A percentile compares a stretch with the other conserved stretches of the same genome.
These are phyloP conservation scores for Chaetorhynchus papuensis DNA, from an alignment of 2,113 vertebrate genomes.

Conservation along the genomic window DNA sequence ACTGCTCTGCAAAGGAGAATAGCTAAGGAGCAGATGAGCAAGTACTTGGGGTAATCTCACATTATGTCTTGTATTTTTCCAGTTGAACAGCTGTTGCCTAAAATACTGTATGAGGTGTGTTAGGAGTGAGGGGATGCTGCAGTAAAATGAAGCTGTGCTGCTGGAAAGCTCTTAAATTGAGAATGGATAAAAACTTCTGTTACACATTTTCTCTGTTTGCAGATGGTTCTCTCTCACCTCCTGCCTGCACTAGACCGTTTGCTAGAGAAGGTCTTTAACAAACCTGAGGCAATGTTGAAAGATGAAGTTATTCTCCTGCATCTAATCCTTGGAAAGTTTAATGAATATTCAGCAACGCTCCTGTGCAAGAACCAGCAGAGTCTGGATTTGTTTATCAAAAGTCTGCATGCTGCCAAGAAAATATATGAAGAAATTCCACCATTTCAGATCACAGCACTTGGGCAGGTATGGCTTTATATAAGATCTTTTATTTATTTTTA, in stretches of 20 bases:
- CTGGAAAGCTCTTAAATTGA: not conserved
- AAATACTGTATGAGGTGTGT: not conserved
- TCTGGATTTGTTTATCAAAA: conserved; percentile 82
- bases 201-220: not conserved
- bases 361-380: conserved; percentile 76
- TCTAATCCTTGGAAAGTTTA: conserved; percentile 83
- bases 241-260: conserved; percentile 80
- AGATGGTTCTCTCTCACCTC: conserved; percentile 80
- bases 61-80: not conserved
- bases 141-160: not conserved
- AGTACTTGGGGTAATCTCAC: not conserved
- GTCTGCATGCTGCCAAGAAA: conserved; percentile 71
- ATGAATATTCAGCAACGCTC: conserved; percentile 79
- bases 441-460: conserved; percentile 84
- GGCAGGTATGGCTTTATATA: conserved; percentile 77
- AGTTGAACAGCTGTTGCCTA: not conserved
- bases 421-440: conserved; percentile 70
- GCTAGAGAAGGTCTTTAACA: conserved; percentile 75
- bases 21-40: not conserved
- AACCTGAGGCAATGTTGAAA: conserved; percentile 69
- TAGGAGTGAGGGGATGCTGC: not conserved
- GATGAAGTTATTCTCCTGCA: conserved; percentile 80
- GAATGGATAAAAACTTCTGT: not conserved
- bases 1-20: not conserved
- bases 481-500: not conserved